Evolutionary conservation across 2,113 vertebrate genomes (phyloP), one percentile per base, ranked within the genome.

Genomic region (Chrysemys picta): DNA sequence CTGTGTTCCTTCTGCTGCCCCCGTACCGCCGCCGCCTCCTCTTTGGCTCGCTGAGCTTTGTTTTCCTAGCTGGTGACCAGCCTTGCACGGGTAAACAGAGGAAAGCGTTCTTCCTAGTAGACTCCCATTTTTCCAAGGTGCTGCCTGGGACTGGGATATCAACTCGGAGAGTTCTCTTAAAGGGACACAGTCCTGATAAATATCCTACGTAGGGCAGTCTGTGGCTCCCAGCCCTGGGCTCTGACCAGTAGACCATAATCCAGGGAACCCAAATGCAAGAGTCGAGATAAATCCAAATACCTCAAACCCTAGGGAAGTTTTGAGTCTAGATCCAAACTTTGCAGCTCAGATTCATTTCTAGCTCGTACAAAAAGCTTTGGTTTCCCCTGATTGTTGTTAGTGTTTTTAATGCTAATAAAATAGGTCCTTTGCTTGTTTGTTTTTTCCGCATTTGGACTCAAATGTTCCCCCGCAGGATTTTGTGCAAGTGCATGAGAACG

Each of bases 71-170:
- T 96, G 80, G 0, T 88, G 89, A 88, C 89, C 95, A 24, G 85
- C 93, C 95, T 97, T 96, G 94, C 89, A 94, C 89, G 50, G 56
- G 89, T 92, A 93, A 97, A 91, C 95, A 75, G 95, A 2, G 95
- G 93, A 93, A 96, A 97, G 94, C 80, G 82, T 86, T 97, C 92
- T 31, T 89, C 92, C 92, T 93, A 62, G 92, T 84, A 95, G 75
- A 91, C 53, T 80, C 75, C 21, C 47, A 31, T 82, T 91, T 91
- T 91, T 94, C 94, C 91, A 0, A 0, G 86, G 86, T 62, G 11
- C 90, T 80, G 59, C 1, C 72, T 89, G 86, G 79, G 94, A 96
- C 75, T 1, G 8, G 93, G 95, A 84, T 76, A 91, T n/a, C 86
- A 96, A 82, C 92, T 93, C 85, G 78, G 89, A 93, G 83, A 91